A percentile compares a stretch with the other conserved stretches of the same genome.
phyloP scores from a whole-genome alignment of 2,797 vertebrate genomes.

The Bradypodion pumilum region DNA sequence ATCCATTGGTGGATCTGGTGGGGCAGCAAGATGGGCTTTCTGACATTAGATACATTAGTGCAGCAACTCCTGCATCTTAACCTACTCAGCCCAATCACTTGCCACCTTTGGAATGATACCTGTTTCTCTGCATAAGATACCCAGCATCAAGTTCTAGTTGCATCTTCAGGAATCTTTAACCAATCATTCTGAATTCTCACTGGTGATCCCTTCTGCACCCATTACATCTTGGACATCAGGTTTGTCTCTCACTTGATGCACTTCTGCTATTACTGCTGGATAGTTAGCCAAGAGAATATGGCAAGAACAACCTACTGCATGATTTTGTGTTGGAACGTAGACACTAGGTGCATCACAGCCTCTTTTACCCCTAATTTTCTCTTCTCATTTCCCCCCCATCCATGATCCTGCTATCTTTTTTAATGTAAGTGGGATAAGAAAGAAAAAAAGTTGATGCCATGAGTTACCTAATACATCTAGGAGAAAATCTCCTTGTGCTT shows the following conservation, averaged over 20 bases:
- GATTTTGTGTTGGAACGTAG: too few species aligned
- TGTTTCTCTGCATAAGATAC: neutral
- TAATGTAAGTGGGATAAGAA: neutral
- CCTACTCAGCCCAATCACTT: neutral
- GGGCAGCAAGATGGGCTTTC: too few species aligned
- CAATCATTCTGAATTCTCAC: neutral
- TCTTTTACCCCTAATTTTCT: neutral
- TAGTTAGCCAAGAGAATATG: neutral
- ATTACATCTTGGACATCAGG: neutral
- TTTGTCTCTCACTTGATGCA: neutral
- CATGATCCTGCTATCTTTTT: neutral
- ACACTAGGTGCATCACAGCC: too few species aligned
- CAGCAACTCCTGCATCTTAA: neutral
- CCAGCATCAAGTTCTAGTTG: neutral
- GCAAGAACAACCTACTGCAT: neutral
- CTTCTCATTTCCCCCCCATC: neutral
- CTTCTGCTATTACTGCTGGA: neutral
- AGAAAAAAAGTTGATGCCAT: neutral
- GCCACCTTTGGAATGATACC: neutral
- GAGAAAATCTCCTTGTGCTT: neutral
- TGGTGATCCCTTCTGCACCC: neutral
- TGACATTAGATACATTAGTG: neutral
- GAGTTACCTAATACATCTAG: too few species aligned
- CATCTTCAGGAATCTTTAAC: neutral
- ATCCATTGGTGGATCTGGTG: too few species aligned